Conservation (phyloP, 2,888 invertebrate species). For the Metallyticus violacea region DNA sequence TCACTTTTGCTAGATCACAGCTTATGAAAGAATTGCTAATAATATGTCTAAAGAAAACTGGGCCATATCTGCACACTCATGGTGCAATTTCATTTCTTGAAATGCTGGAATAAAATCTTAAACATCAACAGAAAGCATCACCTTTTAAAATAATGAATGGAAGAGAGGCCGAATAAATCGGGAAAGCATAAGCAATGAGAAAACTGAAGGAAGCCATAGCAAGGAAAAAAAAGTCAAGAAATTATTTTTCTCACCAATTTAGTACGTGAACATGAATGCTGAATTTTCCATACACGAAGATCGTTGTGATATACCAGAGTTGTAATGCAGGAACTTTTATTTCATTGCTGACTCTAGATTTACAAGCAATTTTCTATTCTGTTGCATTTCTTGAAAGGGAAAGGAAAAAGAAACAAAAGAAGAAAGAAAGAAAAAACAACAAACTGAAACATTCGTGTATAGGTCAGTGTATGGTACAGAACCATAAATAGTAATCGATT, state of each 20-base stretch:
- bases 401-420: no score
- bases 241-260: not conserved
- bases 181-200: not conserved
- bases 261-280: not conserved
- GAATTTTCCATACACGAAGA: no score
- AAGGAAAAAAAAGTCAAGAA: not conserved
- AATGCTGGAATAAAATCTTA: not conserved
- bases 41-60: not conserved
- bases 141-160: not conserved
- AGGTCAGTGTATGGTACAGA: no score
- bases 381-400: no score
- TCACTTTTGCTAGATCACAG: not conserved
- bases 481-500: no score
- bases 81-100: not conserved
- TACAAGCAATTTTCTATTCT: no score
- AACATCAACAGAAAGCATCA: not conserved
- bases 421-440: no score
- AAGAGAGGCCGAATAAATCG: not conserved
- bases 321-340: no score
- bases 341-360: no score
- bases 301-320: no score
- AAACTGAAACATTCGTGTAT: no score
- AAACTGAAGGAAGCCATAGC: not conserved
- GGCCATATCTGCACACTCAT: not conserved
- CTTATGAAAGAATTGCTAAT: not conserved